These are phyloP conservation scores for Octonoba sinensis DNA, from an alignment of 2,888 invertebrate species.

Conservation along the genomic window DNA sequence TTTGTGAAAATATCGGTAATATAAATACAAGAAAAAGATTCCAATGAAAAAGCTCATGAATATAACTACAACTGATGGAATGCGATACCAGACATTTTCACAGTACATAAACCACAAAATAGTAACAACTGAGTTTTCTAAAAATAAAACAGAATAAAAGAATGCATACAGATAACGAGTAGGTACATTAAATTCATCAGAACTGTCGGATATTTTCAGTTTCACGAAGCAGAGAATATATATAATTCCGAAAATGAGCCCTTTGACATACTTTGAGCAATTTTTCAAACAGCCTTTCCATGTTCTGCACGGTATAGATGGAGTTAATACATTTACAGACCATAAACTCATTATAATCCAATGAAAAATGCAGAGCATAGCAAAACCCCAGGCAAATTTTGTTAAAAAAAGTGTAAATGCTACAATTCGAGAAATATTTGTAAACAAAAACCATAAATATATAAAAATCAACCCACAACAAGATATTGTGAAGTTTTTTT, in stretches of 20 bases:
- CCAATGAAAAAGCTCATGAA: conserved; percentile 46
- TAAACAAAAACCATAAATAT: conserved; percentile 86
- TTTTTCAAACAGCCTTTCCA: conserved; percentile 30
- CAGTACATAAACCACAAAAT: conserved; percentile 50
- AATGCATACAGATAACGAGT: conserved; percentile 49
- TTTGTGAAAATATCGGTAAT: conserved; percentile 51
- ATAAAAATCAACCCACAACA: conserved; percentile 81
- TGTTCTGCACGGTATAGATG: conserved; percentile 28
- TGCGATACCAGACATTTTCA: conserved; percentile 32
- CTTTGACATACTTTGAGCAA: conserved; percentile 35
- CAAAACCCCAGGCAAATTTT: conserved; percentile 51
- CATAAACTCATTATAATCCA: conserved; percentile 58
- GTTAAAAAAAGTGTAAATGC: conserved; percentile 72
- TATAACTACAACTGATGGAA: conserved; percentile 30
- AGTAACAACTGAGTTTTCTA: conserved; percentile 48
- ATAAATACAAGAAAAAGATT: conserved; percentile 39
- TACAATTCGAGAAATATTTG: conserved; percentile 74
- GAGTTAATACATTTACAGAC: conserved; percentile 48
- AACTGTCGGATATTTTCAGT: conserved; percentile 40
- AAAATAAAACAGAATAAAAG: conserved; percentile 55
- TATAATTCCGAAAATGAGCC: conserved; percentile 44
- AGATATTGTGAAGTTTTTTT: conserved; percentile 67
- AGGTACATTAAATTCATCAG: conserved; percentile 39
- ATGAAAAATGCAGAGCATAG: conserved; percentile 54
- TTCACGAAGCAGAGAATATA: conserved; percentile 52